These are phyloP conservation scores for Mesorhabditis spiculigera DNA, from an alignment of 2,888 invertebrate species.

Conservation along the genomic window DNA sequence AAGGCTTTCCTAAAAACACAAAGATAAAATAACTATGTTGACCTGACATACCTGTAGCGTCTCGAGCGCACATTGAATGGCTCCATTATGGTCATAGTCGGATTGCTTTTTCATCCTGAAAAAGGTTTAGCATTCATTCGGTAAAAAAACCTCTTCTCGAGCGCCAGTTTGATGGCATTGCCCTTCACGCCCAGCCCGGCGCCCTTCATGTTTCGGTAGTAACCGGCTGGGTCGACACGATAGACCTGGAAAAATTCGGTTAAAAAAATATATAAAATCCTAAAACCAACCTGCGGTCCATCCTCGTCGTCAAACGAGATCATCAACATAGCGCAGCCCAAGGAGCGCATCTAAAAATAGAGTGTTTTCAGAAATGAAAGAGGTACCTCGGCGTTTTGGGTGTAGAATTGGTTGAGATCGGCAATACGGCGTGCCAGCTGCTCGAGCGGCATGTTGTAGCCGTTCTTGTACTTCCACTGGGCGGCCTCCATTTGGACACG, in stretches of 20 bases:
- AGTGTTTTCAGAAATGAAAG: neutral
- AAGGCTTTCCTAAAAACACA: slow-evolving; percentile 60
- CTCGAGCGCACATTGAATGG: slow-evolving; percentile 66
- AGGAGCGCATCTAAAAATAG: slow-evolving; percentile 61
- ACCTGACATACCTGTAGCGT: slow-evolving; percentile 68
- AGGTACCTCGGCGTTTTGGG: slow-evolving; percentile 84
- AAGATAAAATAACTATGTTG: neutral
- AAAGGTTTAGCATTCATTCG: neutral
- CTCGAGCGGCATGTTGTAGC: slow-evolving; percentile 89
- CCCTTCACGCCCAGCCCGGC: slow-evolving; percentile 91
- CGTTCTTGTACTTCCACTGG: slow-evolving; percentile 92
- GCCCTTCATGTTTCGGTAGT: slow-evolving; percentile 78
- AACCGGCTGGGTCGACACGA: slow-evolving; percentile 95
- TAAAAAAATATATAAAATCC: neutral
- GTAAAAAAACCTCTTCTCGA: slow-evolving; percentile 67
- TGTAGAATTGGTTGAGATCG: slow-evolving; percentile 83
- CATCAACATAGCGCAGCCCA: slow-evolving; percentile 73
- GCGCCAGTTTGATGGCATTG: slow-evolving; percentile 72
- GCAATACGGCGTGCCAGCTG: slow-evolving; percentile 68
- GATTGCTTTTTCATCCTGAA: slow-evolving; percentile 79
- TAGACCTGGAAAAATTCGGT: slow-evolving; percentile 67
- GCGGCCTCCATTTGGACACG: slow-evolving; percentile 94
- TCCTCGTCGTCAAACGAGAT: slow-evolving; percentile 78
- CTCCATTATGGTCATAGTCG: slow-evolving; percentile 78
- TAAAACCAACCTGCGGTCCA: slow-evolving; percentile 65